Evolutionary conservation across 2,113 vertebrate genomes (phyloP), one percentile per base, ranked within the genome.

Genomic region (Felis chaus): DNA sequence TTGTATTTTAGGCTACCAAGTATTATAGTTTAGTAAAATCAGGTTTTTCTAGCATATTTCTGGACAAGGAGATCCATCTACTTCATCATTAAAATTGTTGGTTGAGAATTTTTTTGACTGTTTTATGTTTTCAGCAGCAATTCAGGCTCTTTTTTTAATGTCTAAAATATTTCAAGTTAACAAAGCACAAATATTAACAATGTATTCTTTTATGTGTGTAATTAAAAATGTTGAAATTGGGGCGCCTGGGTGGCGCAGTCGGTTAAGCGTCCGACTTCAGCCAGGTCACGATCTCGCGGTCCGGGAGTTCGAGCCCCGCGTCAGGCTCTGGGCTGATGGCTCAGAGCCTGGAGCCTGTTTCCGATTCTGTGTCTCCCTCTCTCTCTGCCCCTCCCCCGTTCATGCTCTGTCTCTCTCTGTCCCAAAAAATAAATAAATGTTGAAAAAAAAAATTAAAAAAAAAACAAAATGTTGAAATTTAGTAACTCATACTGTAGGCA

Each of bases 131-230:
- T 91, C 19, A 96, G 71, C 18, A 97, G 13, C 21, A 69, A 11
- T 91, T 78, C 5, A 25, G 8, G 4, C 31, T 87, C 13, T 29
- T 82, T 87, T 94, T 55, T 61, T 18, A 65, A 5, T 87, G 9
- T 50, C 65, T 96, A 4, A 88, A 50, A 71, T 88, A 93, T 85
- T 97, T 95, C 25, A 96, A 7, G 84, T 69, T 74, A 93, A 74
- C 36, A 85, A 65, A 74, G 3, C 18, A 68, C 31, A 53, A 68
- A 96, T 29, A 65, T 21, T 55, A 84, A 48, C 53, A 87, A 3
- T 79, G 7, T 89, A 50, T 91, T 96, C 31, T 82, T 85, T 74
- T 48, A 89, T 25, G 74, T 86, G 14, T 83, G 21, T 50, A 12
- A 3, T 89, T 76, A n/a, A 84, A 91, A 96, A 53, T 65, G 18